Evolutionary conservation across 2,113 vertebrate species (phyloP), one percentile per base, ranked within the genome.

Genomic region (Apistogramma diplotaenia): DNA sequence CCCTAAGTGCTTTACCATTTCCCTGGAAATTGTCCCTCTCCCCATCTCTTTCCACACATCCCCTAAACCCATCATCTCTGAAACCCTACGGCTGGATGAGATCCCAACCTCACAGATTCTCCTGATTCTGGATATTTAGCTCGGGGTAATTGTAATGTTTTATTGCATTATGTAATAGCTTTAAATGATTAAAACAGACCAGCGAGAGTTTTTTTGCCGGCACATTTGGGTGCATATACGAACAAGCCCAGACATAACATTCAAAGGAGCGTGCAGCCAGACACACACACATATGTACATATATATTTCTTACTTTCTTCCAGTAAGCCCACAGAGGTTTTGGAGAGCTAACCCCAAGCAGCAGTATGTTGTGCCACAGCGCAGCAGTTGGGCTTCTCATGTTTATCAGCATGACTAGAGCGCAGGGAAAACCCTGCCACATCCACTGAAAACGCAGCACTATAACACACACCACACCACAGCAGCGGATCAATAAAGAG

Each of bases 371-470:
- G 75, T 77, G 81, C 85, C 87, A 84, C 67, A 81, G 80, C 35
- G 31, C 77, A 85, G 59, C 71, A 83, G 49, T 81, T 65, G 85
- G 71, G 53, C 79, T 57, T 80, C 85, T 89, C 25, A 35, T 84
- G 88, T 90, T 86, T 83, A 81, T 90, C 87, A 86, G 86, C 62
- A 49, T 67, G 87, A 89, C 62, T 62, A 13, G 72, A 89, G 82
- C 37, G 16, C 65, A 78, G 85, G 86, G 88, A 93, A 92, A 93
- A 92, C 81, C 84, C 90, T 88, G 90, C 93, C 91, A 94, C 91
- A 92, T 93, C 89, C 87, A 94, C 92, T 89, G 53, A 35, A 76
- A 74, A 71, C 70, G 51, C 65, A 70, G 2, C 2, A 10, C 46
- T 70, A 51, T 13, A 70, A 51, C 65, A 61, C 61, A 87, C 73